Conservation (phyloP, 2,888 invertebrate genomes). For the Endomychus coccineus region DNA sequence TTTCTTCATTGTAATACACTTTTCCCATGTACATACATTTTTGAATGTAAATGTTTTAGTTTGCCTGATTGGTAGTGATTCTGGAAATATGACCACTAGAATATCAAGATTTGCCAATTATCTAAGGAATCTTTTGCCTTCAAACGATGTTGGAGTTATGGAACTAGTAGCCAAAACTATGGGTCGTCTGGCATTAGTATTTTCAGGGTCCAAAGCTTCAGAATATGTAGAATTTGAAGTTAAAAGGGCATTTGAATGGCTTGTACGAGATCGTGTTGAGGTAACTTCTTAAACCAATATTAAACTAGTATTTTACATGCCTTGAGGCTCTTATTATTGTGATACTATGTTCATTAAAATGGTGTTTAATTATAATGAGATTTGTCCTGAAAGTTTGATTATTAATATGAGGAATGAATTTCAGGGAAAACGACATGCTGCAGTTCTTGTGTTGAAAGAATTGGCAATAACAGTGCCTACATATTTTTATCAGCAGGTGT, state of each 20-base stretch:
- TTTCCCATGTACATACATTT: slow-evolving; percentile 13
- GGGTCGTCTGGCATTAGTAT: slow-evolving; percentile 79
- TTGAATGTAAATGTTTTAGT: slow-evolving; percentile 64
- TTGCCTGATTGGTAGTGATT: slow-evolving; percentile 87
- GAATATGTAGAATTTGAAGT: slow-evolving; percentile 99
- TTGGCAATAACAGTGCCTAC: slow-evolving; percentile 93
- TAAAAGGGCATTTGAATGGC: slow-evolving; percentile 91
- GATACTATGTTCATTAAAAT: no score
- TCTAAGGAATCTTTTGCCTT: slow-evolving; percentile 80
- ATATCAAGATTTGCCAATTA: slow-evolving; percentile 91
- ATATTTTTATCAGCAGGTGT: slow-evolving; percentile 92
- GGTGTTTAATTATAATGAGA: not conserved
- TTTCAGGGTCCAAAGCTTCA: slow-evolving; percentile 84
- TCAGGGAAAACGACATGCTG: slow-evolving; percentile 78
- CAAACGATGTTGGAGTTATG: slow-evolving; percentile 88
- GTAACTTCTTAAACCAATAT: no score
- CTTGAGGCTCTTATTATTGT: no score
- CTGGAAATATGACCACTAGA: slow-evolving; percentile 83
- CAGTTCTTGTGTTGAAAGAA: slow-evolving; percentile 86
- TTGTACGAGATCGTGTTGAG: slow-evolving; percentile 84
- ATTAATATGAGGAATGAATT: slow-evolving; percentile 15
- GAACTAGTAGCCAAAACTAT: slow-evolving; percentile 93
- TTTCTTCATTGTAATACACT: no score
- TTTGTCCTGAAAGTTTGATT: not conserved
- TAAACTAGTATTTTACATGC: no score